These are phyloP conservation scores for Alviniconcha strummeri DNA, from an alignment of 2,888 invertebrate species.

Conservation along the genomic window DNA sequence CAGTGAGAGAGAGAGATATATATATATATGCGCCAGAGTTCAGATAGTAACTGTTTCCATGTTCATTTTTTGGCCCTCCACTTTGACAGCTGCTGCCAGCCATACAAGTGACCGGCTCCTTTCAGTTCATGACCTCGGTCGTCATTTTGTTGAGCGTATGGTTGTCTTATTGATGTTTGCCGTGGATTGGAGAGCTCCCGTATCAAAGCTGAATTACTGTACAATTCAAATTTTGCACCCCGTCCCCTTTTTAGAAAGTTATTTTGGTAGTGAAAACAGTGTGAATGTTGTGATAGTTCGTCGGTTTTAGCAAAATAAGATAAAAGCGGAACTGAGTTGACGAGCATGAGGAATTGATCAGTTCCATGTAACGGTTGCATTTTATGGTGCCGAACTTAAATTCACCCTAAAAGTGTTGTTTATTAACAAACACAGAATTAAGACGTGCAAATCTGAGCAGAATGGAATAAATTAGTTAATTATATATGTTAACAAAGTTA, in stretches of 20 bases:
- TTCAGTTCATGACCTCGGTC: background rate
- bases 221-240: background rate
- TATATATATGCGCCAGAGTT: background rate
- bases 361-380: too few relatives aligned
- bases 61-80: conserved; percentile 11
- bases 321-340: too few relatives aligned
- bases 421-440: too few relatives aligned
- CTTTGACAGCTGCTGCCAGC: conserved; percentile 11
- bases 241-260: too few relatives aligned
- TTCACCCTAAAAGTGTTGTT: too few relatives aligned
- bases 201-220: background rate
- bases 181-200: background rate
- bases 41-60: background rate
- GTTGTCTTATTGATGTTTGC: background rate
- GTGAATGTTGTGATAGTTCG: too few relatives aligned
- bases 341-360: too few relatives aligned
- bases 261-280: too few relatives aligned
- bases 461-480: background rate
- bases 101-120: background rate
- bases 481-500: background rate
- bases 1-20: background rate
- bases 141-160: background rate
- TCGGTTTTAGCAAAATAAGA: too few relatives aligned
- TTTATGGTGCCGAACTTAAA: too few relatives aligned
- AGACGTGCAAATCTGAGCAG: too few relatives aligned